A percentile compares a stretch with the other conserved stretches of the same genome.
These are phyloP conservation scores for Spheniscus humboldti DNA, from an alignment of 2,797 vertebrate genomes.

Conservation along the genomic window DNA sequence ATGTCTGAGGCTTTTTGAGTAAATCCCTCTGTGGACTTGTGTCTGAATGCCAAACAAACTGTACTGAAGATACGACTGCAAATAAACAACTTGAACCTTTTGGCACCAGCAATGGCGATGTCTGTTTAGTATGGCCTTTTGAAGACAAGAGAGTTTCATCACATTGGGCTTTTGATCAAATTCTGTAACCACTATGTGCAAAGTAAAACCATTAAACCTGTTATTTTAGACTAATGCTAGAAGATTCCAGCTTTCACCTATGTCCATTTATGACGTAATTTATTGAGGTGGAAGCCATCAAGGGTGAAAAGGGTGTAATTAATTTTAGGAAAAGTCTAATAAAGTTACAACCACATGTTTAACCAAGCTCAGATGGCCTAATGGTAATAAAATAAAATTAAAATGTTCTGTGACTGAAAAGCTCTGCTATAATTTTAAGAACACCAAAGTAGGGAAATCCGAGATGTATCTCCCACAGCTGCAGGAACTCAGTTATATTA, in stretches of 20 bases:
- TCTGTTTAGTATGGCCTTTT: background rate
- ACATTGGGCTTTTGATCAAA: background rate
- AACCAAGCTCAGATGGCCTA: background rate
- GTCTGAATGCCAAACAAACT: background rate
- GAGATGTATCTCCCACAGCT: constrained; percentile 8
- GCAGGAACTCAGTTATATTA: constrained; percentile 10
- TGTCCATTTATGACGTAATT: background rate
- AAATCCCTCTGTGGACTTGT: background rate
- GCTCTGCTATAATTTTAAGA: background rate
- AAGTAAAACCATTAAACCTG: background rate
- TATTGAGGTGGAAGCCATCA: background rate
- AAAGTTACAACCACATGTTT: background rate
- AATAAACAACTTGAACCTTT: background rate
- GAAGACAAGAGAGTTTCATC: background rate
- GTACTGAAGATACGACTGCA: background rate
- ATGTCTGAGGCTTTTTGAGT: background rate
- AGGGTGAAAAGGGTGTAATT: background rate
- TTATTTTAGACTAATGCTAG: background rate
- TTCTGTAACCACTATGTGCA: background rate
- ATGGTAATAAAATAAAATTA: background rate
- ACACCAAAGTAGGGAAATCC: background rate
- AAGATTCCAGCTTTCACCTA: background rate
- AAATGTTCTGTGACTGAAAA: background rate
- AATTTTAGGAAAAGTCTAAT: background rate
- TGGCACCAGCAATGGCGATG: background rate